Evolutionary conservation across 2,113 vertebrate species (phyloP).

Genomic region (Cavia porcellus): DNA sequence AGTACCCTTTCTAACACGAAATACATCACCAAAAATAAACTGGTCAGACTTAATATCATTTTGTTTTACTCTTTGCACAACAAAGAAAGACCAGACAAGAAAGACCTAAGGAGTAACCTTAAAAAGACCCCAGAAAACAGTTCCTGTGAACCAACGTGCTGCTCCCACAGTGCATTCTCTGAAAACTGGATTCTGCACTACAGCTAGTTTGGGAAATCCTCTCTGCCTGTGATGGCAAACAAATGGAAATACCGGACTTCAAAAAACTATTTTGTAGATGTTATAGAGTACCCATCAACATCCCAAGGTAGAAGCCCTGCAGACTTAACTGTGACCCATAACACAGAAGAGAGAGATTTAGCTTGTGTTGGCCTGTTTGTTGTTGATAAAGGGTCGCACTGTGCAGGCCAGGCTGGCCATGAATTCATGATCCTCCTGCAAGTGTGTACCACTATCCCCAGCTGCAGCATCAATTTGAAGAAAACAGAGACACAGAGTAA

Average conservation of each 20-base stretch:
- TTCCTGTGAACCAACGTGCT: conserved; percentile 10
- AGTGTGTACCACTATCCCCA: neutral
- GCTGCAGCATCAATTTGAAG: neutral
- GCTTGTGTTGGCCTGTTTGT: neutral
- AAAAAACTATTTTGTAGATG: conserved; percentile 22
- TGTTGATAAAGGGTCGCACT: neutral
- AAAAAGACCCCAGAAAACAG: neutral
- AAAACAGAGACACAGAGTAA: neutral
- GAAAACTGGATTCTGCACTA: neutral
- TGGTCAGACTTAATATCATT: neutral
- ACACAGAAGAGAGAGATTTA: neutral
- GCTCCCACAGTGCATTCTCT: neutral
- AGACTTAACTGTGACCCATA: conserved; percentile 11
- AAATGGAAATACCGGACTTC: conserved; percentile 29
- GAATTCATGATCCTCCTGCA: neutral
- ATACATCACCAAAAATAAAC: neutral
- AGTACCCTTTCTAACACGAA: neutral
- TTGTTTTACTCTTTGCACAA: neutral
- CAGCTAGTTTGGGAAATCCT: neutral
- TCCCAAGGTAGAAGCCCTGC: neutral
- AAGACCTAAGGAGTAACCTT: neutral
- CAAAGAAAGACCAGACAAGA: neutral
- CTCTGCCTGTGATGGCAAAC: conserved; percentile 9
- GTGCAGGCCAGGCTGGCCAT: neutral
- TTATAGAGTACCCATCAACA: neutral